Evolutionary conservation across 2,888 invertebrate genomes (phyloP), one percentile per base, ranked within the genome.

Genomic region (Scotopteryx bipunctaria): DNA sequence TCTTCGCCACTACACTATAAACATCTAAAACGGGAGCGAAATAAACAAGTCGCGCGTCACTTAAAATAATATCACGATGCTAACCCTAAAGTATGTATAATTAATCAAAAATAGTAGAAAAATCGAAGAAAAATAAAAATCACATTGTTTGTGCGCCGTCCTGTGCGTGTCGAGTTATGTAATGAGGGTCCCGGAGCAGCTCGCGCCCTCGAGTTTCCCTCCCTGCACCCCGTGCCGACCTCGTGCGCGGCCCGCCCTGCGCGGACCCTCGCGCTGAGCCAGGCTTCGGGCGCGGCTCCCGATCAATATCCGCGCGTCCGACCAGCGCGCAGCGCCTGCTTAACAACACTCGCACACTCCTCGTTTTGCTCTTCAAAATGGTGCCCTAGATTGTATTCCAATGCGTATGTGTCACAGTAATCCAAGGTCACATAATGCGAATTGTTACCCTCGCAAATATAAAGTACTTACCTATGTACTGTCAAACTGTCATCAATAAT

Each of bases 81-180:
- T 86, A 82, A 86, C 80, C 78, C 87, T 87, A 88, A 78, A 84
- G 75, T 58, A 60, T 88, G 89, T 89, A 89, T 85, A 89, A 78
- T 85, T 71, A 83, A 86, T 63, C 58, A 58, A 89, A 74, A 86
- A 86, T 71, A 73, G 81, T 88, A 86, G 81, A 88, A 88, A 86
- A 78, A 74, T 71, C 59, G 76, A 77, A 76, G 76, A 80, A 81
- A 86, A 87, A 84, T 86, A 83, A 86, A 44, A 86, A 89, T 90
- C 88, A 90, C 90, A 89, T 90, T 83, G 81, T 88, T 90, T 90
- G 90, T 90, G 90, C 90, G 90, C 90, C 79, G 83, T 88, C 78
- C 86, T 90, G 90, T 90, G 90, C 90, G 90, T 90, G 82, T 83
- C 82, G 76, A 66, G 89, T 90, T 90, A 89, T 81, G 85, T 90